These are phyloP conservation scores for Bradysia coprophila DNA, from an alignment of 1,140 invertebrate genomes.

Conservation along the genomic window DNA sequence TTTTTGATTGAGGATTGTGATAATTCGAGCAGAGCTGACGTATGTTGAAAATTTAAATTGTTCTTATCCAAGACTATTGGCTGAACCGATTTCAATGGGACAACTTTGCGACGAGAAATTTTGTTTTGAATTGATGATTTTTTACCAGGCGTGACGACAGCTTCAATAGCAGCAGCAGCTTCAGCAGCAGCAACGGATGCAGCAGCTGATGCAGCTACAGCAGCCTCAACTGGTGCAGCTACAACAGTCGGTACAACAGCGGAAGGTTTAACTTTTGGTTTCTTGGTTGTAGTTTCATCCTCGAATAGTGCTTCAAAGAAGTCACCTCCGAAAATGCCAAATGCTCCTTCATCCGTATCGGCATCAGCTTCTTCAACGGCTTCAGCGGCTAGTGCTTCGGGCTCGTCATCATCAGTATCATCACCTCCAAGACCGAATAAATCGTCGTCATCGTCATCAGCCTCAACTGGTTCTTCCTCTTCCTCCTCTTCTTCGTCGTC, in stretches of 20 bases:
- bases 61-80: no score
- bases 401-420: slow-evolving; percentile 1
- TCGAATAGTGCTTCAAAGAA: not conserved
- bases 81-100: no score
- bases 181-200: no score
- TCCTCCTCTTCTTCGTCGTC: not conserved
- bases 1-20: not conserved
- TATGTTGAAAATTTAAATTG: not conserved
- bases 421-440: not conserved
- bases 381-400: not conserved
- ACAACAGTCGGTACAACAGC: not conserved
- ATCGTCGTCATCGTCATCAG: slow-evolving; percentile 2
- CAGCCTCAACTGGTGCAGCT: no score
- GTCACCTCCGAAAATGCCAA: not conserved
- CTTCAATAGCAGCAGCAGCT: no score
- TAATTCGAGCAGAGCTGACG: not conserved
- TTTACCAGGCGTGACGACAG: no score
- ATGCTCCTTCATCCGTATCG: not conserved
- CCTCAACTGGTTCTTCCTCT: not conserved
- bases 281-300: not conserved
- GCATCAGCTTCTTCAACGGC: not conserved
- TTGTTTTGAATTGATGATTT: no score
- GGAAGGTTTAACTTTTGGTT: not conserved
- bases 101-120: no score
- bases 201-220: no score